Evolutionary conservation across 2,113 vertebrate species (phyloP).

Genomic region (Thinocorus orbignyianus): DNA sequence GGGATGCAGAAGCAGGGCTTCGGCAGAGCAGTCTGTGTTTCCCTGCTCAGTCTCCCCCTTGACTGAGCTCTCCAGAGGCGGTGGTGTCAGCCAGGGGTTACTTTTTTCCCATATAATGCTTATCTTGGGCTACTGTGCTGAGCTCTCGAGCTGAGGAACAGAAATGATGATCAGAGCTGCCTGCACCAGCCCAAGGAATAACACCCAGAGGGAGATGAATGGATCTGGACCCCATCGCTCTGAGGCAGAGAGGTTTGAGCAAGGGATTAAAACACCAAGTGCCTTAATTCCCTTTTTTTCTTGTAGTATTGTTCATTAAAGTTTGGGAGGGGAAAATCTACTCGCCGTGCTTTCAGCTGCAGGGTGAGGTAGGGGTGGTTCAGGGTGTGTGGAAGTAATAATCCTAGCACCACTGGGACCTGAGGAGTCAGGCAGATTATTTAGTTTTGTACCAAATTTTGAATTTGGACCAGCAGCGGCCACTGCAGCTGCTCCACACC

Average conservation of each 20-base stretch:
- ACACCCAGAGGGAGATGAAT: fast-evolving
- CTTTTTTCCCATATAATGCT: background rate
- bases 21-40: background rate
- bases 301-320: background rate
- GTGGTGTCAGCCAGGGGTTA: background rate
- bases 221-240: fast-evolving
- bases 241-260: fast-evolving
- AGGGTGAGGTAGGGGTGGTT: background rate
- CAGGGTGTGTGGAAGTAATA: background rate
- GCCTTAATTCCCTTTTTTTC: background rate
- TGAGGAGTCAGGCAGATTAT: background rate
- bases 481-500: background rate
- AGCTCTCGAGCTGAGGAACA: background rate
- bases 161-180: background rate
- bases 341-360: background rate
- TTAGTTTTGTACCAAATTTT: background rate
- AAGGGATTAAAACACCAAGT: background rate
- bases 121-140: background rate
- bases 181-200: background rate
- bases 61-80: background rate
- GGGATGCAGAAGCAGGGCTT: background rate
- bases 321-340: background rate
- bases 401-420: fast-evolving
- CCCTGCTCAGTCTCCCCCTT: fast-evolving
- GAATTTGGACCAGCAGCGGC: background rate